Evolutionary conservation across 2,113 vertebrate species (phyloP).

Genomic region (Apodemus sylvaticus): DNA sequence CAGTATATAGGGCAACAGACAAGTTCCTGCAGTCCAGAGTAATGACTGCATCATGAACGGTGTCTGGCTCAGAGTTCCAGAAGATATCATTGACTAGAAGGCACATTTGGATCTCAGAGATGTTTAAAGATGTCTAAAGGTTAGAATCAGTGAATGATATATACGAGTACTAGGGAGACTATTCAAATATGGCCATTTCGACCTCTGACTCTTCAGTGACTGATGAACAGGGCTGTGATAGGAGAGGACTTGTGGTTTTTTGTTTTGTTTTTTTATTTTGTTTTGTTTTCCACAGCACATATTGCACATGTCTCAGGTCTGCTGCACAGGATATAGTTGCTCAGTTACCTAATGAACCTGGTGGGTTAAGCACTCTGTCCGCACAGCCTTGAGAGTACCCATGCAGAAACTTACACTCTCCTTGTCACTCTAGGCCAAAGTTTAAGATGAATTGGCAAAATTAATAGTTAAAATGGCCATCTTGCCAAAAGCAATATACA

Average conservation of each 20-base stretch:
- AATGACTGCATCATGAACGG: neutral
- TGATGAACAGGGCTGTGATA: neutral
- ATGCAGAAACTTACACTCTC: neutral
- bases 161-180: neutral
- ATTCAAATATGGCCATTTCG: conserved; percentile 15
- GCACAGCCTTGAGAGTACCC: neutral
- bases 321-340: neutral
- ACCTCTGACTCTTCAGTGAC: neutral
- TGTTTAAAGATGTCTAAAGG: conserved; percentile 2
- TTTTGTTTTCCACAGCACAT: conserved; percentile 4
- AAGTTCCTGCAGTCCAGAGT: neutral
- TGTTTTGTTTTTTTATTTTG: neutral
- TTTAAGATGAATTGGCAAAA: too few species aligned
- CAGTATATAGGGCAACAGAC: neutral
- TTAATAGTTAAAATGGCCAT: too few species aligned
- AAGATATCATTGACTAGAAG: conserved; percentile 8
- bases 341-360: neutral
- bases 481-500: too few species aligned
- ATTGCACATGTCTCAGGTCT: neutral
- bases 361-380: neutral
- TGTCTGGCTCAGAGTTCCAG: conserved; percentile 30
- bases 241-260: conserved; percentile 22
- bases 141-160: conserved; percentile 41
- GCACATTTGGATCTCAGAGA: conserved; percentile 54
- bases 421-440: neutral